Percentiles rank a stretch among this genome's conserved stretches.
Conservation (phyloP, 2,797 vertebrate genomes). For the Delichon dasypus region DNA sequence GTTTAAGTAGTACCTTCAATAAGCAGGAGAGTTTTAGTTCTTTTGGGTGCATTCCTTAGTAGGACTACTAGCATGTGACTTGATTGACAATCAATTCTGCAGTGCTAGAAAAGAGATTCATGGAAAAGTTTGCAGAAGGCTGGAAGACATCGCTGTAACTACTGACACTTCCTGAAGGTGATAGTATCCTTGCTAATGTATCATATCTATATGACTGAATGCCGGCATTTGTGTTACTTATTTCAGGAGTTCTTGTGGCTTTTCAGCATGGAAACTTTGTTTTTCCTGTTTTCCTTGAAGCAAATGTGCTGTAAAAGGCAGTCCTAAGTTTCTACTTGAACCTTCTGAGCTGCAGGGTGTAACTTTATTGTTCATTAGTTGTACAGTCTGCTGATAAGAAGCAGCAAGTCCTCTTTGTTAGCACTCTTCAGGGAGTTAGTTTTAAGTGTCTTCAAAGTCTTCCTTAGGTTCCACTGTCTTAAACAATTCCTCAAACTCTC, state of each 20-base stretch:
- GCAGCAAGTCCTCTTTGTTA: not conserved
- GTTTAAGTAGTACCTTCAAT: not conserved
- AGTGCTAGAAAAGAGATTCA: not conserved
- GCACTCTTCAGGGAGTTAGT: not conserved
- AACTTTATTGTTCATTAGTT: not conserved
- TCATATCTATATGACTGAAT: accelerated
- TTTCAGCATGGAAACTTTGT: not conserved
- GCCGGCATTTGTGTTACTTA: not conserved
- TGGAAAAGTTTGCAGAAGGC: not conserved
- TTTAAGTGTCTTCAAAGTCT: not conserved
- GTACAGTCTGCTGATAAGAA: not conserved
- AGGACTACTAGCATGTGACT: not conserved
- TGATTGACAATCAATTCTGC: not conserved
- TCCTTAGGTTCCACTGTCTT: not conserved
- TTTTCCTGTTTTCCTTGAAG: not conserved
- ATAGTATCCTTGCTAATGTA: not conserved
- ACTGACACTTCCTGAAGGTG: not conserved
- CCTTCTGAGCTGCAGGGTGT: not conserved
- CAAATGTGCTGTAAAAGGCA: not conserved
- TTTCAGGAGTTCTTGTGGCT: not conserved
- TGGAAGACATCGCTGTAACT: not conserved
- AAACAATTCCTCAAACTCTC: not conserved
- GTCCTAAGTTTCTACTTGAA: not conserved
- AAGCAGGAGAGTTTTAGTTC: not conserved
- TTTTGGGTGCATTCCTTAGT: not conserved